A percentile compares a stretch with the other conserved stretches of the same genome.
phyloP scores from a whole-genome alignment of 2,113 vertebrate species.

The Cricetomys ansorgei region DNA sequence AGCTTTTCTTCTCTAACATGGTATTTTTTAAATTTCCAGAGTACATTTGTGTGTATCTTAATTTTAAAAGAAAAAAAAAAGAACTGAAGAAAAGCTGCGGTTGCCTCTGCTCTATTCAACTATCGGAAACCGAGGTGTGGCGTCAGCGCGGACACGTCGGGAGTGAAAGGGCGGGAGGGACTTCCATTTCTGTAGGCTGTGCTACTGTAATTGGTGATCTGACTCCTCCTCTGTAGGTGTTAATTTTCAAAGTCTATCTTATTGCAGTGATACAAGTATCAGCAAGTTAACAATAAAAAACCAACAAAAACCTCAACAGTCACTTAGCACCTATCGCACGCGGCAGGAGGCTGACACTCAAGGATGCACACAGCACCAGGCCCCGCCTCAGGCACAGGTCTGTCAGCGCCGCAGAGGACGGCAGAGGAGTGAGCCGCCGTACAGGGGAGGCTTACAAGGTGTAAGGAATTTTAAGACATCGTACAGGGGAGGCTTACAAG shows the following conservation, averaged over 20 bases:
- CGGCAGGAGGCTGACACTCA: not conserved
- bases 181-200: not conserved
- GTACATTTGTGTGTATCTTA: not conserved
- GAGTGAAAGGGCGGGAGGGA: not conserved
- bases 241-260: not conserved
- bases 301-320: not conserved
- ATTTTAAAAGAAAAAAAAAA: not conserved
- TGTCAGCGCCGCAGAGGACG: not conserved
- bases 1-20: not conserved
- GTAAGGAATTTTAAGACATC: no score
- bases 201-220: not conserved
- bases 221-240: conserved; percentile 5
- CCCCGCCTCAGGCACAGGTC: not conserved
- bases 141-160: not conserved
- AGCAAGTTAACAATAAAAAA: not conserved
- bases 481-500: not conserved
- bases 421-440: not conserved
- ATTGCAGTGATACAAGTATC: not conserved
- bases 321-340: not conserved
- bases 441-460: not conserved
- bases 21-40: conserved; percentile 29
- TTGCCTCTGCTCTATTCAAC: not conserved
- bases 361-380: not conserved
- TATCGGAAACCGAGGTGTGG: not conserved
- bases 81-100: not conserved